Evolutionary conservation across 2,797 vertebrate species (phyloP).

Genomic region (Chloroceryle amazona): DNA sequence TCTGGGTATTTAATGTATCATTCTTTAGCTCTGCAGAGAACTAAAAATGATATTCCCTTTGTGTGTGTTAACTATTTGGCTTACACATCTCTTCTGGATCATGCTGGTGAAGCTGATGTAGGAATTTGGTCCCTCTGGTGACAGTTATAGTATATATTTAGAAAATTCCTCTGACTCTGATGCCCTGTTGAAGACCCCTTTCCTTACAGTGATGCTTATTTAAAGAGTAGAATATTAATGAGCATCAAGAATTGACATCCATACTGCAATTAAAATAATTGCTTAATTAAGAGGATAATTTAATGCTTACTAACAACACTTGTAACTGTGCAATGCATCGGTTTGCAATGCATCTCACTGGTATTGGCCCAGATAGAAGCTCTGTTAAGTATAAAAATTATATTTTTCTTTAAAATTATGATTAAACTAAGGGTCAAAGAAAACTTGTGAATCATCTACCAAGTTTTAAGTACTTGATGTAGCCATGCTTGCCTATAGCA

Average conservation of each 20-base stretch:
- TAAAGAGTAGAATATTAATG: neutral
- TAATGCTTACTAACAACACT: neutral
- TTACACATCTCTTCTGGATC: neutral
- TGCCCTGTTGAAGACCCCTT: neutral
- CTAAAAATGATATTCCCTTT: too few species aligned
- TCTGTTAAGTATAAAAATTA: neutral
- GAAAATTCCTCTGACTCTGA: neutral
- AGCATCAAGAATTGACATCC: neutral
- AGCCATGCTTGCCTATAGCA: neutral
- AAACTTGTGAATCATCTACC: neutral
- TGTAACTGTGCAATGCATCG: neutral
- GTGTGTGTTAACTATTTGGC: neutral
- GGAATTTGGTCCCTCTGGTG: neutral
- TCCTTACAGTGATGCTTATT: neutral
- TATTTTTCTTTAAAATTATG: neutral
- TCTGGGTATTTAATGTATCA: neutral
- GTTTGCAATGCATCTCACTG: neutral
- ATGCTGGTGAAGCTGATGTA: neutral
- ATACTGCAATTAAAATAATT: conserved; percentile 6
- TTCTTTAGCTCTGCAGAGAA: neutral
- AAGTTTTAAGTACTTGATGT: neutral
- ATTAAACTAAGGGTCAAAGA: neutral
- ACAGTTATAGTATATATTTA: neutral
- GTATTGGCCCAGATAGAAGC: neutral
- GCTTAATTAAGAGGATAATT: conserved; percentile 14